Base-by-base conservation (phyloP, 2,888 invertebrate species). In the Nesidiocoris tenuis region DNA sequence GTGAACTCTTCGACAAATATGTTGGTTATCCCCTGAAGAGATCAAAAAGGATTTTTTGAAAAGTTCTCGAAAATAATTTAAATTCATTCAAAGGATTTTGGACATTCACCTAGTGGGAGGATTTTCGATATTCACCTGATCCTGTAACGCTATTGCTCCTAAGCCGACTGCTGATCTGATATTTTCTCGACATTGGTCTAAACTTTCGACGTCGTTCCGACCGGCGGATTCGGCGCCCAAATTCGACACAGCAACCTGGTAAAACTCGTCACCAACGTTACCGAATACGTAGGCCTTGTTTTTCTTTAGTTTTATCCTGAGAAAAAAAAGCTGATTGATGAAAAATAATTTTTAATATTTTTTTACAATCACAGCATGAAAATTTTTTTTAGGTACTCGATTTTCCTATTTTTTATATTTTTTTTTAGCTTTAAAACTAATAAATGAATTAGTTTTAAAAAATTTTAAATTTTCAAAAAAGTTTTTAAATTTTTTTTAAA, bases 1-100 rank as follows among this genome's bases (percentile, higher is more conserved):
- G 82, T 83, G 81, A 85, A 84, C 1, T 84, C 82, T 78, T 87
- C 87, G 2, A 87, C 82, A 25, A 81, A 80, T 7, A 86, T 79
- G 1, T 21, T 65, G 16, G 18, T 64, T 7, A 76, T 19, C 12
- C 76, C 76, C 77, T 77, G 59, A n/a, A n/a, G n/a, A n/a, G n/a
- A n/a, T n/a, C n/a, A n/a, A n/a, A n/a, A n/a, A n/a, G n/a, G n/a
- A n/a, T n/a, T n/a, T n/a, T n/a, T n/a, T n/a, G n/a, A n/a, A n/a
- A n/a, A n/a, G n/a, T n/a, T n/a, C n/a, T n/a, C n/a, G n/a, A n/a
- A n/a, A n/a, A n/a, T n/a, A n/a, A n/a, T n/a, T n/a, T n/a, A n/a
- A n/a, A n/a, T n/a, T n/a, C n/a, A n/a, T n/a, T n/a, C n/a, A n/a
- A n/a, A n/a, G n/a, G n/a, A n/a, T n/a, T n/a, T n/a, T n/a, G n/a